Conservation (phyloP, 2,113 vertebrate genomes). For the Emydura subglobosa region DNA sequence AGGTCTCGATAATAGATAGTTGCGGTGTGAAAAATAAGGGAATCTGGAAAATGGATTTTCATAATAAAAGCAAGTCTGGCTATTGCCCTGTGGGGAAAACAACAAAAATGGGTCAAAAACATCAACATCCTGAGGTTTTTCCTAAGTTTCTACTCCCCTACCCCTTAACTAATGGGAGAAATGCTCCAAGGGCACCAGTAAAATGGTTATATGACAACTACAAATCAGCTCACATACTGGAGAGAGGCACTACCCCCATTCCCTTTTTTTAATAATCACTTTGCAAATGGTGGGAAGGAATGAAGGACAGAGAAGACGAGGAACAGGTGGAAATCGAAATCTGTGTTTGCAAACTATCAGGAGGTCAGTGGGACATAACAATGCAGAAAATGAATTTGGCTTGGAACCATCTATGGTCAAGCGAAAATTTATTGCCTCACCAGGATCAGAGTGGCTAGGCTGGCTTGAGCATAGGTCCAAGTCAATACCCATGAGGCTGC, state of each 20-base stretch:
- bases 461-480: background rate
- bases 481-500: background rate
- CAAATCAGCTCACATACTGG: background rate
- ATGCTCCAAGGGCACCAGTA: background rate
- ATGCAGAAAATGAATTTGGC: background rate
- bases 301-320: background rate
- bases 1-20: background rate
- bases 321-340: background rate
- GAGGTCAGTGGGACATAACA: background rate
- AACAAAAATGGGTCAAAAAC: background rate
- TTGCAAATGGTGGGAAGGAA: background rate
- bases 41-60: background rate
- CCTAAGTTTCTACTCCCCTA: background rate
- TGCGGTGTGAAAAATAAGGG: constrained; percentile 10
- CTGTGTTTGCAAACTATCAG: background rate
- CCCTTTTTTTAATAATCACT: background rate
- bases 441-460: background rate
- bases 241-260: background rate
- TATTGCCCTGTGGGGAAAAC: constrained; percentile 72
- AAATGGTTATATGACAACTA: background rate
- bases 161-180: background rate
- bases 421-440: background rate
- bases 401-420: background rate
- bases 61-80: constrained; percentile 35
- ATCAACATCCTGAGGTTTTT: background rate